Evolutionary conservation across 2,888 invertebrate species (phyloP).

Genomic region (Drosophila colorata): DNA sequence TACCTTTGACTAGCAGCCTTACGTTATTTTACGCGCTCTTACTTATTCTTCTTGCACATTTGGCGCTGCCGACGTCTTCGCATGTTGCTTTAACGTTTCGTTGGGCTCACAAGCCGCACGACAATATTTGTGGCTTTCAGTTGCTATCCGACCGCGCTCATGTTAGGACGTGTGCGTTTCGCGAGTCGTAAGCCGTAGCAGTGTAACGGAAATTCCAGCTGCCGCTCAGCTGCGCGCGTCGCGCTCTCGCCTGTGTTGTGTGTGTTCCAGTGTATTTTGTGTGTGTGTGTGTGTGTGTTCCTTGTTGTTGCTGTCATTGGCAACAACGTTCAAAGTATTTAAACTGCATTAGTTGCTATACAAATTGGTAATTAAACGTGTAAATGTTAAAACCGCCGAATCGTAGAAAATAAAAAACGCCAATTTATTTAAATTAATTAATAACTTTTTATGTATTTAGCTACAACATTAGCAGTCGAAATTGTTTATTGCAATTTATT

Average conservation of each 20-base stretch:
- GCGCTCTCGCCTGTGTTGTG: conserved; percentile 43
- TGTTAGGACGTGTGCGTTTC: conserved; percentile 55
- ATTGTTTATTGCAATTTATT: conserved; percentile 64
- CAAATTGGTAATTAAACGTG: conserved; percentile 67
- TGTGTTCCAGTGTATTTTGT: conserved; percentile 19
- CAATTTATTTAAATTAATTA: conserved; percentile 28
- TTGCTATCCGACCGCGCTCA: conserved; percentile 66
- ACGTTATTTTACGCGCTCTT: conserved; percentile 37
- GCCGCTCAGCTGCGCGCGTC: conserved; percentile 75
- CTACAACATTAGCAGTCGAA: conserved; percentile 37
- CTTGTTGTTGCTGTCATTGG: conserved; percentile 63
- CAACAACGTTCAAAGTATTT: conserved; percentile 54
- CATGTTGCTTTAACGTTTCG: conserved; percentile 33
- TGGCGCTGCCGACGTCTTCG: conserved; percentile 33
- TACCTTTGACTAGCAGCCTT: conserved; percentile 42
- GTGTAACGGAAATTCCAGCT: conserved; percentile 46
- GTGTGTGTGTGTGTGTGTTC: conserved; percentile 27
- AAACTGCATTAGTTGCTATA: conserved; percentile 57
- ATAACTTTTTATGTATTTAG: conserved; percentile 26
- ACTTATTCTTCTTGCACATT: conserved; percentile 33
- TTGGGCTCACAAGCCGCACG: conserved; percentile 49
- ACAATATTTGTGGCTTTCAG: conserved; percentile 62
- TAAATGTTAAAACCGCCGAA: conserved; percentile 27
- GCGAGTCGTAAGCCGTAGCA: conserved; percentile 22
- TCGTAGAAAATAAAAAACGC: conserved; percentile 19